Percentiles rank a stretch among this genome's conserved stretches.
Conservation (phyloP, 2,797 vertebrate species). For the Zonotrichia albicollis region DNA sequence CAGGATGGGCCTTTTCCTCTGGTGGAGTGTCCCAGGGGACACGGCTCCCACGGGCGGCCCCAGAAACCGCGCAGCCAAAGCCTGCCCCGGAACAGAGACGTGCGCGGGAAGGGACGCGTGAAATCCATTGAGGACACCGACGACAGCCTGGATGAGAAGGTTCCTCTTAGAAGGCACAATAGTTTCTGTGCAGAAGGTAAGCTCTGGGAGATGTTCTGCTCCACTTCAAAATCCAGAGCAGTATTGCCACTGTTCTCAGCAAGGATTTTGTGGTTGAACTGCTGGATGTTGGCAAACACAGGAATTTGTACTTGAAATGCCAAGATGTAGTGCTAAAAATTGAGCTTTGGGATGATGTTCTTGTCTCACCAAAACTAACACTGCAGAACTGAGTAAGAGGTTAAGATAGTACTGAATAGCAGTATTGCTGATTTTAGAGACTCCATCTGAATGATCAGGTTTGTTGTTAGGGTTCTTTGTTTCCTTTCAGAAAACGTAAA, state of each 20-base stretch:
- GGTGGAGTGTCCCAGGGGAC: conserved; percentile 81
- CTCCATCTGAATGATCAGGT: neutral
- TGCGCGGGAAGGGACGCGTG: conserved; percentile 49
- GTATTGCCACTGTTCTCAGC: neutral
- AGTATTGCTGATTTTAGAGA: neutral
- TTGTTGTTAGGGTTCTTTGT: neutral
- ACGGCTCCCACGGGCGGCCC: conserved; percentile 75
- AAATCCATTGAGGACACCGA: conserved; percentile 73
- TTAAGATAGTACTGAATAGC: neutral
- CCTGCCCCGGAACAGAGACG: conserved; percentile 85
- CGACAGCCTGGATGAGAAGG: conserved; percentile 81
- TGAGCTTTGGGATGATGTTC: neutral
- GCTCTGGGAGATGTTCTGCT: neutral
- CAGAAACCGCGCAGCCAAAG: conserved; percentile 88
- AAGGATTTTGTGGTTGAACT: neutral
- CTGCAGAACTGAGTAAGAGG: neutral
- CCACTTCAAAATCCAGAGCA: neutral
- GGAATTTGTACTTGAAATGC: neutral
- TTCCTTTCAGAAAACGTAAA: conserved; percentile 80
- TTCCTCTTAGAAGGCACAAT: conserved; percentile 68
- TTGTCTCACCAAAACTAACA: neutral
- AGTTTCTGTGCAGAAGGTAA: conserved; percentile 72
- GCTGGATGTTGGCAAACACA: neutral
- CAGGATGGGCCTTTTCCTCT: conserved; percentile 88
- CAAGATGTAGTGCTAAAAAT: neutral